Conservation (phyloP, 1,140 invertebrate species). For the Mylabris phalerata region DNA sequence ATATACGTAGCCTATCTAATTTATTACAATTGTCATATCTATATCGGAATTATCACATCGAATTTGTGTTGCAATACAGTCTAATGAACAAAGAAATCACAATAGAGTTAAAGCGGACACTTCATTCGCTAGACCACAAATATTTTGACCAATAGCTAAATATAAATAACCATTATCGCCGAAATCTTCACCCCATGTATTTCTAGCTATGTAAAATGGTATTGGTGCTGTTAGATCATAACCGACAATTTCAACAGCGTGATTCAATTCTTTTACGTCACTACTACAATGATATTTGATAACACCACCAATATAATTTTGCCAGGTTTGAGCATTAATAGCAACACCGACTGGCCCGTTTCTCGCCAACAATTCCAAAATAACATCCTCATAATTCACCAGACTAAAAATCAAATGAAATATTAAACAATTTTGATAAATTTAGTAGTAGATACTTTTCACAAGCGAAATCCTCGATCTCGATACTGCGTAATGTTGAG, state of each 20-base stretch:
- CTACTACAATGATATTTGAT: constrained; percentile 75
- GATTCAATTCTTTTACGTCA: constrained; percentile 59
- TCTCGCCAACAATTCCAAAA: constrained; percentile 55
- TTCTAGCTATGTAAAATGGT: constrained; percentile 79
- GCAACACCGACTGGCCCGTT: constrained; percentile 73
- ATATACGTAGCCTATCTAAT: too few relatives aligned
- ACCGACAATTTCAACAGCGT: constrained; percentile 80
- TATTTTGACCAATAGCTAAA: constrained; percentile 68
- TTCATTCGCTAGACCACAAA: constrained; percentile 63
- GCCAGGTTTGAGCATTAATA: constrained; percentile 80
- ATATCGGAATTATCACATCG: too few relatives aligned
- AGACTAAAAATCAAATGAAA: constrained; percentile 46
- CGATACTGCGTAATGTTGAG: constrained; percentile 27
- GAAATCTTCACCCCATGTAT: constrained; percentile 77
- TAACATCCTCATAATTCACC: constrained; percentile 56
- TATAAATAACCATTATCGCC: constrained; percentile 73
- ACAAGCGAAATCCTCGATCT: constrained; percentile 43
- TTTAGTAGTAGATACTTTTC: constrained; percentile 43
- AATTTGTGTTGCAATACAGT: too few relatives aligned
- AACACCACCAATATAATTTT: constrained; percentile 79
- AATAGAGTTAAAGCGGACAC: constrained; percentile 37
- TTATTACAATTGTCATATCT: too few relatives aligned
- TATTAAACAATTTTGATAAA: not conserved
- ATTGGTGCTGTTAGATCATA: constrained; percentile 66
- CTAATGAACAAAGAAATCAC: constrained; percentile 2